phyloP scores from a whole-genome alignment of 2,113 vertebrate species.

The Anhinga rufa region DNA sequence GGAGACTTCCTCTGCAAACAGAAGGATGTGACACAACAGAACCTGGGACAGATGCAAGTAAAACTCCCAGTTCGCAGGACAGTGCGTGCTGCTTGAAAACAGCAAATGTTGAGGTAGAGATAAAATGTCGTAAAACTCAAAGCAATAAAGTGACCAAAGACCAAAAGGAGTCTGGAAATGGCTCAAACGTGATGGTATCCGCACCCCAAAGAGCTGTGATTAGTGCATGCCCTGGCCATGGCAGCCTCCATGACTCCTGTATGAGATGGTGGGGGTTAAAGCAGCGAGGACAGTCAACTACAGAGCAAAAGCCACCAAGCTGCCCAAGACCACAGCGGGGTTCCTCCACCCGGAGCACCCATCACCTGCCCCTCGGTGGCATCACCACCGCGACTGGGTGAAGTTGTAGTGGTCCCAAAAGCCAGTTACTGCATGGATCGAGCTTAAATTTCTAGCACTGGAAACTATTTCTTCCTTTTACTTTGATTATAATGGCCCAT shows the following conservation, averaged over 20 bases:
- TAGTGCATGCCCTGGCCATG: fast-evolving
- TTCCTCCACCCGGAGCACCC: not conserved
- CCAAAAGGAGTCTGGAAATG: not conserved
- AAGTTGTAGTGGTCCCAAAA: not conserved
- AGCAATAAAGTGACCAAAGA: not conserved
- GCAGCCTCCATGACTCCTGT: fast-evolving
- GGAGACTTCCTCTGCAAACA: slow-evolving; percentile 13
- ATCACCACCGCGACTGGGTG: fast-evolving
- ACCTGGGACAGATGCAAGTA: not conserved
- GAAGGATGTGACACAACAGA: not conserved
- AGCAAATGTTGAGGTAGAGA: not conserved
- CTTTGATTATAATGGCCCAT: not conserved
- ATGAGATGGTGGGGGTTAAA: fast-evolving
- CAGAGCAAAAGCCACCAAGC: not conserved
- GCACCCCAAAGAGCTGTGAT: not conserved
- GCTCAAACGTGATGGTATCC: fast-evolving
- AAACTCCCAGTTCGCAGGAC: not conserved
- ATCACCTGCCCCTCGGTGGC: not conserved
- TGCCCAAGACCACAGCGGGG: not conserved
- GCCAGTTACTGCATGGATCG: fast-evolving
- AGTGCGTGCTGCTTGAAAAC: fast-evolving
- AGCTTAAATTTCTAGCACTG: not conserved
- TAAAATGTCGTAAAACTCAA: not conserved
- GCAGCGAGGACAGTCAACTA: not conserved
- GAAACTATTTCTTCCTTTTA: not conserved